Percentiles rank a stretch among this genome's conserved stretches.
phyloP scores from a whole-genome alignment of 2,888 invertebrate genomes.

The Pandemis corylana region DNA sequence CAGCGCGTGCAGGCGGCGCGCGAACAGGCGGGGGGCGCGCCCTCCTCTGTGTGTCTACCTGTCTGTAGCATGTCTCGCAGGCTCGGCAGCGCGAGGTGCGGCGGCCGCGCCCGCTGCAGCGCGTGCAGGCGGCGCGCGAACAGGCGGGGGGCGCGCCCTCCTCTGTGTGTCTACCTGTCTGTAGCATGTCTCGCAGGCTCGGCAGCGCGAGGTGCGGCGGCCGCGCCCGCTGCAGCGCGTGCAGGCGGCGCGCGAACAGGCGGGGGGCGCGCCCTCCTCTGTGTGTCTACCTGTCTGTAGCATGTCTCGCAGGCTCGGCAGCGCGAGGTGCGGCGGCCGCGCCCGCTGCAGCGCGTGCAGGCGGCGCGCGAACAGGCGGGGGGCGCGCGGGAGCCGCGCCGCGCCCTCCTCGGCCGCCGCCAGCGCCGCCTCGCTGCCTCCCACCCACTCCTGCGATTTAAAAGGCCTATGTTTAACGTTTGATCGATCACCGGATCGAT shows the following conservation, averaged over 20 bases:
- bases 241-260: too few species aligned
- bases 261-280: too few species aligned
- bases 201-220: background rate
- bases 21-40: too few species aligned
- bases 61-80: too few species aligned
- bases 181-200: slow-evolving; percentile 46
- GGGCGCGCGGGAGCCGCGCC: slow-evolving; percentile 46
- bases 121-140: too few species aligned
- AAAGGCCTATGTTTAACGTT: too few species aligned
- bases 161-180: background rate
- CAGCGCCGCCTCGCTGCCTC: slow-evolving; percentile 46
- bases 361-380: slow-evolving; percentile 34
- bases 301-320: slow-evolving; percentile 44
- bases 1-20: too few species aligned
- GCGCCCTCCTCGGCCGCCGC: slow-evolving; percentile 50
- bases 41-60: too few species aligned
- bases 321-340: background rate
- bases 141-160: too few species aligned
- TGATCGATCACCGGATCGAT: too few species aligned
- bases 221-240: slow-evolving; percentile 6
- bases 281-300: slow-evolving; percentile 27
- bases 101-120: too few species aligned
- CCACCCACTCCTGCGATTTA: slow-evolving; percentile 52
- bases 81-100: too few species aligned
- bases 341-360: slow-evolving; percentile 42